A percentile compares a stretch with the other conserved stretches of the same genome.
phyloP scores from a whole-genome alignment of 2,888 invertebrate genomes.

The Coleophora deauratella region DNA sequence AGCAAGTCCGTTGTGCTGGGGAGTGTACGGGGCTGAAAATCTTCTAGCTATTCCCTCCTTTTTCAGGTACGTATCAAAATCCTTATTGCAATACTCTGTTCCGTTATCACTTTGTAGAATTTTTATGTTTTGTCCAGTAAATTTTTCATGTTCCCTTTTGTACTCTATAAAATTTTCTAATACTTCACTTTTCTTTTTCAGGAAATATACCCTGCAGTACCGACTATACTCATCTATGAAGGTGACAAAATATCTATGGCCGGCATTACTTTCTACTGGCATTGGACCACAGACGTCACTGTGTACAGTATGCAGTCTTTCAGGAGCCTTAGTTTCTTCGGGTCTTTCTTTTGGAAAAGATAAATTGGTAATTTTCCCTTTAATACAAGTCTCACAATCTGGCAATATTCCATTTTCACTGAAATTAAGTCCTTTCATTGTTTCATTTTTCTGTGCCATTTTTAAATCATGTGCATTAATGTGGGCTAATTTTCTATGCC shows the following conservation, averaged over 20 bases:
- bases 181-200: constrained; percentile 4
- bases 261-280: neutral
- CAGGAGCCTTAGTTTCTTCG: neutral
- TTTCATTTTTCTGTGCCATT: constrained; percentile 2
- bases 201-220: constrained; percentile 9
- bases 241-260: constrained; percentile 7
- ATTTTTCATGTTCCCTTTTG: constrained; percentile 7
- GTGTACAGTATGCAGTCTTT: constrained; percentile 3
- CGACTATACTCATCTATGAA: constrained; percentile 13
- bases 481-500: constrained; percentile 6
- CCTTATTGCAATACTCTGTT: neutral
- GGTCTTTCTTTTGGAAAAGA: neutral
- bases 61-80: neutral
- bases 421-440: constrained; percentile 2
- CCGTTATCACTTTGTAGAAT: constrained; percentile 7
- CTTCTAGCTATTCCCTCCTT: neutral
- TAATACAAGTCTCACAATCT: constrained; percentile 5
- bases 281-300: constrained; percentile 10
- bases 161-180: constrained; percentile 8
- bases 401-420: neutral
- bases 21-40: constrained; percentile 2
- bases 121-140: constrained; percentile 4
- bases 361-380: constrained; percentile 5
- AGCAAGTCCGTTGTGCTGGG: constrained; percentile 6
- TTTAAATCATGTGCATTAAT: constrained; percentile 6